Percentiles rank a stretch among this genome's conserved stretches.
Evolutionary conservation across 1,140 invertebrate genomes (phyloP).

Genomic region (Pachypsylla venusta): DNA sequence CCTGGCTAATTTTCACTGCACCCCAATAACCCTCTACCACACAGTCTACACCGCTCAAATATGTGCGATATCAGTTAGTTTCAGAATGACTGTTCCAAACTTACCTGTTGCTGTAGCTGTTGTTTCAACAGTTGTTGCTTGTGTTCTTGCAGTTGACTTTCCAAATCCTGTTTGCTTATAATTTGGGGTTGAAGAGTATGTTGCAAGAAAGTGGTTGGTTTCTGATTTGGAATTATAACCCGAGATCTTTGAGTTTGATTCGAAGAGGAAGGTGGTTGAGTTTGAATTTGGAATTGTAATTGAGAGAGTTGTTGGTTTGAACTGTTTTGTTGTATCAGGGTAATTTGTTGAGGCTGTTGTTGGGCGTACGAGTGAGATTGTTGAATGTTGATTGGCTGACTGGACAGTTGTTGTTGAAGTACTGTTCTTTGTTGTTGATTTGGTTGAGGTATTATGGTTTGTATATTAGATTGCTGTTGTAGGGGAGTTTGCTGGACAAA

Average conservation of each 20-base stretch:
- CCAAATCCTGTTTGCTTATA: neutral
- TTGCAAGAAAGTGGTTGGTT: neutral
- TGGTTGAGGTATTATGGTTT: too few species aligned
- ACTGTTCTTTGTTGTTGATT: too few species aligned
- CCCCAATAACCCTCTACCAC: neutral
- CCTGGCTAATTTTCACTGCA: neutral
- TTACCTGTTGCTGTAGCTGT: neutral
- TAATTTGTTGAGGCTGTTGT: neutral
- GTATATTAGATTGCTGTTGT: too few species aligned
- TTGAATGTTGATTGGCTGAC: neutral
- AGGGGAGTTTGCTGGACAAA: too few species aligned
- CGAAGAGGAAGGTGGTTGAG: neutral
- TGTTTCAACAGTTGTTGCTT: neutral
- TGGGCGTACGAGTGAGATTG: neutral
- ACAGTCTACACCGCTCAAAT: neutral
- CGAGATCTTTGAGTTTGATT: neutral
- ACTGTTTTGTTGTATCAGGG: neutral
- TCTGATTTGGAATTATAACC: neutral
- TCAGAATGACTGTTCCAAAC: too few species aligned
- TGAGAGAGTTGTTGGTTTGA: neutral
- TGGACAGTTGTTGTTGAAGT: neutral
- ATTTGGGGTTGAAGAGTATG: neutral
- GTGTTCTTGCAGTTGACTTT: neutral
- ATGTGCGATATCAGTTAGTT: too few species aligned
- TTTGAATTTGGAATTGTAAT: neutral